These are phyloP conservation scores for Thymelicus acteon DNA, from an alignment of 2,888 invertebrate genomes.

Conservation along the genomic window DNA sequence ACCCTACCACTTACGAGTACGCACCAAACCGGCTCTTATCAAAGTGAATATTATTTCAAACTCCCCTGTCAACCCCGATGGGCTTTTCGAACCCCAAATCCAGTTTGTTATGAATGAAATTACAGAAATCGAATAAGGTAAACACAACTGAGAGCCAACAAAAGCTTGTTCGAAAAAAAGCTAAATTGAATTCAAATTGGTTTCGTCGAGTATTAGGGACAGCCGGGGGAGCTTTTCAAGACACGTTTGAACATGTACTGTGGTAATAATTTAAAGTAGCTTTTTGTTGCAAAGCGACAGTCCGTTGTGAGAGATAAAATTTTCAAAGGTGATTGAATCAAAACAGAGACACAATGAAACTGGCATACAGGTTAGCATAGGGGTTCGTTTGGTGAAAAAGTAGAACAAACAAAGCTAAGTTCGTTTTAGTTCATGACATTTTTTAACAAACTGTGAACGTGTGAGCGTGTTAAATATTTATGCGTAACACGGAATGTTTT, in stretches of 20 bases:
- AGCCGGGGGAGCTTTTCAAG: conserved; percentile 79
- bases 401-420: conserved; percentile 20
- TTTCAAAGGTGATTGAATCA: conserved; percentile 65
- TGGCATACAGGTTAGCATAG: conserved; percentile 6
- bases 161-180: conserved; percentile 83
- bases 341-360: conserved; percentile 55
- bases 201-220: conserved; percentile 83
- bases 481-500: not conserved
- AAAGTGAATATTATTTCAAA: conserved; percentile 85
- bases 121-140: conserved; percentile 85
- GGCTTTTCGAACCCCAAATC: conserved; percentile 82
- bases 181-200: conserved; percentile 85
- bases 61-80: conserved; percentile 83
- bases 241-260: conserved; percentile 52
- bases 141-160: conserved; percentile 84
- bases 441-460: not conserved
- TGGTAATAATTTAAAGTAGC: conserved; percentile 77
- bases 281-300: conserved; percentile 73
- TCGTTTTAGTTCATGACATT: conserved; percentile 4
- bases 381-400: conserved; percentile 22
- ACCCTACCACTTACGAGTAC: conserved; percentile 70
- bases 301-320: conserved; percentile 59
- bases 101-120: conserved; percentile 85
- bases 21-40: conserved; percentile 78
- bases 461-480: conserved; percentile 1